Percentiles rank a stretch among this genome's conserved stretches.
These are phyloP conservation scores for Delphinapterus leucas DNA, from an alignment of 2,113 vertebrate species.

Conservation along the genomic window DNA sequence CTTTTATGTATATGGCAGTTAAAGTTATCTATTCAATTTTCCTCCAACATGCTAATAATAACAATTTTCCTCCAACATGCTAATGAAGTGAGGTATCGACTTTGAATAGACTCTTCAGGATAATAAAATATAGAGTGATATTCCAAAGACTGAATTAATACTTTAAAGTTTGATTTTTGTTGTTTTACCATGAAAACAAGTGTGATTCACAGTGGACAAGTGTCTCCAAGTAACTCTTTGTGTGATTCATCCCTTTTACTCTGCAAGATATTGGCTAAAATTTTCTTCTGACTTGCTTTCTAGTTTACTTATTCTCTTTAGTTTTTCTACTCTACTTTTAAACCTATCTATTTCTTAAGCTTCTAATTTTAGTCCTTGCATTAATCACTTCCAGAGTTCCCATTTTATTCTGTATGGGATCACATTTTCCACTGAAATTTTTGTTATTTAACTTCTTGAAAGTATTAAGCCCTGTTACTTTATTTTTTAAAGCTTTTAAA, in stretches of 20 bases:
- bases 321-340: neutral
- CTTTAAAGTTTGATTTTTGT: neutral
- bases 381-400: neutral
- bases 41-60: neutral
- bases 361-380: neutral
- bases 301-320: neutral
- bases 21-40: neutral
- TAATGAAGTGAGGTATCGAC: neutral
- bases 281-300: neutral
- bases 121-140: neutral
- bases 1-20: neutral
- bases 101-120: neutral
- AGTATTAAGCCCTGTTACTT: neutral
- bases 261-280: neutral
- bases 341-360: neutral
- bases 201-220: too few species aligned
- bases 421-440: neutral
- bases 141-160: neutral
- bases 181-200: neutral
- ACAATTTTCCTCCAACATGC: neutral
- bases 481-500: too few species aligned
- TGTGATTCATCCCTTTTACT: neutral
- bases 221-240: neutral
- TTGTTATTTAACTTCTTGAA: neutral
- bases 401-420: neutral